Percentiles rank a stretch among this genome's conserved stretches.
Conservation (phyloP, 2,113 vertebrate genomes). For the Macquaria australasica region DNA sequence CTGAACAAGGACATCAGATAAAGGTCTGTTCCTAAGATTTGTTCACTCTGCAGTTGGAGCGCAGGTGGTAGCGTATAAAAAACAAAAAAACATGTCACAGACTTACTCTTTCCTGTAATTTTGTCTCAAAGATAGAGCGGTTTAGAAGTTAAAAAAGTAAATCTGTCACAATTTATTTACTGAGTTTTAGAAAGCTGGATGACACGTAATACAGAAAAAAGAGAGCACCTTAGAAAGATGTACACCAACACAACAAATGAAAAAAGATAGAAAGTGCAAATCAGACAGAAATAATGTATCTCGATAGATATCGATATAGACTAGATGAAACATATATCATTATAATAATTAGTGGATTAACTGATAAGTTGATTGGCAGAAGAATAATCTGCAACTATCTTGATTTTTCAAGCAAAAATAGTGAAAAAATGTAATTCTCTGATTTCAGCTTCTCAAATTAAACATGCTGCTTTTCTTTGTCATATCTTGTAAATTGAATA, state of each 20-base stretch:
- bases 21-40: conserved; percentile 69
- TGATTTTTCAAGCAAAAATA: background rate
- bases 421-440: background rate
- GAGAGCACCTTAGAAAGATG: background rate
- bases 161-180: conserved; percentile 24
- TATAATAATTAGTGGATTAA: background rate
- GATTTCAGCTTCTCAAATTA: background rate
- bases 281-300: background rate
- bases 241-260: background rate
- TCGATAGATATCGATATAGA: background rate
- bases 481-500: background rate
- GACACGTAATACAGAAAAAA: background rate
- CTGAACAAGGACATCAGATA: conserved; percentile 83
- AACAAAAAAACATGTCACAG: conserved; percentile 2
- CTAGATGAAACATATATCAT: background rate
- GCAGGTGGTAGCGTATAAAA: conserved; percentile 21
- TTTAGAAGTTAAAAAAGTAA: conserved; percentile 17
- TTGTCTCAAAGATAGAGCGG: conserved; percentile 31
- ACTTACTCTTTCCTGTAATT: conserved; percentile 28
- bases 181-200: background rate
- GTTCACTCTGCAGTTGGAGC: conserved; percentile 56
- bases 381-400: background rate
- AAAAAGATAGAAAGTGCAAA: background rate
- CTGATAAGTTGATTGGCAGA: too few relatives aligned
- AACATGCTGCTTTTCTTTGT: too few relatives aligned